Percentiles rank a stretch among this genome's conserved stretches.
Evolutionary conservation across 2,888 invertebrate species (phyloP).

Genomic region (Chesias legatella): DNA sequence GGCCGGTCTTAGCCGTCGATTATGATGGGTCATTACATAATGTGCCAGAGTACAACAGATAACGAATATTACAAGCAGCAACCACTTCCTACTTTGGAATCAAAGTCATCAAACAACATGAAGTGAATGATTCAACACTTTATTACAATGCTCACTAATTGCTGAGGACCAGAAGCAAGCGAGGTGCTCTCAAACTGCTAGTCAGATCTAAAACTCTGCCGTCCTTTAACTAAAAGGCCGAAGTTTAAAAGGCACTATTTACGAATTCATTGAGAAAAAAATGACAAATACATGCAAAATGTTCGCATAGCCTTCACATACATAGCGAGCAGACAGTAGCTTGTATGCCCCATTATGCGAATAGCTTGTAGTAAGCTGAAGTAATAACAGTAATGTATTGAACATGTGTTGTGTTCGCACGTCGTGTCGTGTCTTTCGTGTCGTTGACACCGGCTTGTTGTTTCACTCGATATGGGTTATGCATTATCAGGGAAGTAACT

Average conservation of each 20-base stretch:
- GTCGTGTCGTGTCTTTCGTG: constrained; percentile 28
- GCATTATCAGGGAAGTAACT: constrained; percentile 14
- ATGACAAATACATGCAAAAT: too few species aligned
- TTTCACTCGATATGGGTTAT: constrained; percentile 23
- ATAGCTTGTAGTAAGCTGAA: constrained; percentile 34
- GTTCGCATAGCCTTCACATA: too few species aligned
- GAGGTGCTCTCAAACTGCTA: constrained; percentile 38
- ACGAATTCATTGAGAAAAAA: too few species aligned
- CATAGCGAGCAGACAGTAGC: too few species aligned
- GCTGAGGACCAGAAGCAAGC: constrained; percentile 41
- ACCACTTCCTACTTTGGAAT: constrained; percentile 10
- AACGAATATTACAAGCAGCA: constrained; percentile 11
- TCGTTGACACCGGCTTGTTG: constrained; percentile 42
- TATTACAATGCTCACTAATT: constrained; percentile 56
- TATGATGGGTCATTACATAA: constrained; percentile 31
- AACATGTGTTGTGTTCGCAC: constrained; percentile 61
- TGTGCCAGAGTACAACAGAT: constrained; percentile 26
- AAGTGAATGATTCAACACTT: constrained; percentile 47
- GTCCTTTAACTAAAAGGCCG: too few species aligned
- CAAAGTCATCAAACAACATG: constrained; percentile 31
- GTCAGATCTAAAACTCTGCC: constrained; percentile 40
- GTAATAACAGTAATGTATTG: constrained; percentile 56
- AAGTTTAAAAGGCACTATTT: too few species aligned
- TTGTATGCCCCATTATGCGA: constrained; percentile 9
- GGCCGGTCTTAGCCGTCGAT: constrained; percentile 6